Base-by-base conservation (phyloP, 2,797 vertebrate species). In the Ceyx erithaca region DNA sequence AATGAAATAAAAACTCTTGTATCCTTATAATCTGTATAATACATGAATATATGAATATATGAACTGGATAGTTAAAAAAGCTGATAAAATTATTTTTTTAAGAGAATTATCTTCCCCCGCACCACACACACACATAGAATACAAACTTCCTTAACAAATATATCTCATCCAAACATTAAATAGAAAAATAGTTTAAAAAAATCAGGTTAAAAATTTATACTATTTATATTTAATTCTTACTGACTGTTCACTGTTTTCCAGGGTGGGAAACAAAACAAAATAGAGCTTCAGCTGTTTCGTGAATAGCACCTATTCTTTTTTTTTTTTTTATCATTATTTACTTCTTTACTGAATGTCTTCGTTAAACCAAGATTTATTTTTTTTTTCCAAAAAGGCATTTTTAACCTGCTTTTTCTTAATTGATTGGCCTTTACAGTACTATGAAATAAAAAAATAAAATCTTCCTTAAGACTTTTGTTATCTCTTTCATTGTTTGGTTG, bases 261-360 rank as follows among this genome's bases (percentile, higher is more conserved):
- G 4, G 2, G 18, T 30, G 21, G 9, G 1, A 8, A 17, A 17
- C 41, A 63, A 83, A 54, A 1, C 5, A 67, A 22, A 21, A 7
- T 4, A 49, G 17, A 89, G 3, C 9, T 58, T 5, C n/a, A 81
- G 14, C 4, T 16, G 4, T 52, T 88, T 75, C 28, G 8, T 45
- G 11, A 75, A n/a, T 20, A 12, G 0, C 12, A 55, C 2, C 10
- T 66, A 11, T 1, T 41, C 0, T 35, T 37, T 37, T 37, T 37
- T 35, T 35, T 35, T 43, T 37, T 48, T 55, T 61, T 25, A 41
- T 18, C 41, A 33, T 40, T 59, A 2, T 58, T 86, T 76, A 19
- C 2, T 26, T 2, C 4, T 81, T 77, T 61, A 30, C 4, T 78
- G 8, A 55, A 17, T 48, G 40, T 33, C 6, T 57, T 9, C n/a